Base-by-base conservation (phyloP, 1,140 invertebrate genomes). In the Amyelois transitella region DNA sequence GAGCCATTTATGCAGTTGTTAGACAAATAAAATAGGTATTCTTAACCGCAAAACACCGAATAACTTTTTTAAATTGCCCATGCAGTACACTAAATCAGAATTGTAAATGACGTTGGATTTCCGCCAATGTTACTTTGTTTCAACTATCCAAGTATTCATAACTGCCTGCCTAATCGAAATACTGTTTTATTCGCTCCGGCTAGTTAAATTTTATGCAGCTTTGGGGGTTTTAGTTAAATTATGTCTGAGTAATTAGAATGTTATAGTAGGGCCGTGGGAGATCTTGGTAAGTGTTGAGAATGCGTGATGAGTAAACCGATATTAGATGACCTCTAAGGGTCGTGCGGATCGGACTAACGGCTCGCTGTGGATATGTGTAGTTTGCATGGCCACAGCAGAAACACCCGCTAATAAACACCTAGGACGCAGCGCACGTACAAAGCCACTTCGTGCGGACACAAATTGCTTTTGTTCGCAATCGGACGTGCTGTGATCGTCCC, bases 391-490 rank as follows among this genome's bases (percentile, higher is more conserved):
- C 52, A 22, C 50, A 60, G 62, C 54, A 63, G 54, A 48, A 52
- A 45, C 19, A 48, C 21, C 18, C 72, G 63, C 66, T 85, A 82
- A 85, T 85, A 85, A 81, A 82, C 79, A 76, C 76, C 78, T 83
- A 77, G 65, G 65, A 82, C 60, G 77, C 77, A 47, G 75, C 75
- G 72, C 82, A 86, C 77, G 80, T 82, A 82, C 80, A 62, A 69
- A 71, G 64, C 65, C 75, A 73, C 72, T 81, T 69, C 77, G 75
- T 83, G 79, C 75, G 75, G 72, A 82, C 82, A 86, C 77, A 86
- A 83, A 86, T 86, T 82, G 80, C 75, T 81, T 86, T 86, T 83
- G 82, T 86, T 83, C 75, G 51, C 63, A 62, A 57, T 65, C 64
- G 78, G 71, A 83, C 74, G 78, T 77, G 80, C 69, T 68, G 61